A percentile compares a stretch with the other conserved stretches of the same genome.
Evolutionary conservation across 2,113 vertebrate species (phyloP).

Genomic region (Anser cygnoides): DNA sequence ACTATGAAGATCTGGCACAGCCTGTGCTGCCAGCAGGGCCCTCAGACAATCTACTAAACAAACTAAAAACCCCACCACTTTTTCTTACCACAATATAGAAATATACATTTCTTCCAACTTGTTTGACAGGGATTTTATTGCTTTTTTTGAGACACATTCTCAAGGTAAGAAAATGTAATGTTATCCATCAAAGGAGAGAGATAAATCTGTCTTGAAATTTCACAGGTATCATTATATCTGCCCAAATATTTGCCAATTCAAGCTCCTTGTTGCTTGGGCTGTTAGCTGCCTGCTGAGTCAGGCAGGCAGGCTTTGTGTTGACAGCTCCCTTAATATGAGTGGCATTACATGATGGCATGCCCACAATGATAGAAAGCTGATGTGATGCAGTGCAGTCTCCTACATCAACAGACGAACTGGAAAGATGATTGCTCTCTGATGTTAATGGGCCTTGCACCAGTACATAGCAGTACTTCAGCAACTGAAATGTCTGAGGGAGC

Average conservation of each 20-base stretch:
- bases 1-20: neutral
- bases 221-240: neutral
- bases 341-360: neutral
- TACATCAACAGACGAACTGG: neutral
- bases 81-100: neutral
- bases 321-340: slow-evolving; percentile 15
- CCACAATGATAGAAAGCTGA: neutral
- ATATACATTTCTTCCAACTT: neutral
- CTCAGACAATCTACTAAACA: neutral
- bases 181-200: neutral
- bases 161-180: neutral
- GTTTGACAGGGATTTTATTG: neutral
- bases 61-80: neutral
- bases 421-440: neutral
- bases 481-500: neutral
- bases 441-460: neutral
- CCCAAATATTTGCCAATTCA: neutral
- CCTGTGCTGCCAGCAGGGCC: neutral
- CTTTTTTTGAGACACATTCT: neutral
- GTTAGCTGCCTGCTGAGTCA: slow-evolving; percentile 1
- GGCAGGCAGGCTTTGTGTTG: slow-evolving; percentile 5
- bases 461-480: neutral
- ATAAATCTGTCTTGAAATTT: neutral
- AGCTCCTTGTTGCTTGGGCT: neutral
- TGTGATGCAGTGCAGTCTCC: neutral